Conservation (phyloP, 2,113 vertebrate species). For the Lycaon pictus region DNA sequence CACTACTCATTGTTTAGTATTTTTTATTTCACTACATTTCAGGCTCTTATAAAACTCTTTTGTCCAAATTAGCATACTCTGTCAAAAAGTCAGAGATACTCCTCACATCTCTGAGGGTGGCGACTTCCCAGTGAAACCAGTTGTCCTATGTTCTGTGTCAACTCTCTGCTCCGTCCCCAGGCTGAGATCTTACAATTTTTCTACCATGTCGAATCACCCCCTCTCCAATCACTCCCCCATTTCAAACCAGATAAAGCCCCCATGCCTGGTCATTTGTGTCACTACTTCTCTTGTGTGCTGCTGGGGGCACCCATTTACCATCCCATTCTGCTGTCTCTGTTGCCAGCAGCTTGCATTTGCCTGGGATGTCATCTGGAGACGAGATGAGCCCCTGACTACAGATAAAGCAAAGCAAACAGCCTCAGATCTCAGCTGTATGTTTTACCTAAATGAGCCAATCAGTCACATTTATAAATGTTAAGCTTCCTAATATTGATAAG, state of each 20-base stretch:
- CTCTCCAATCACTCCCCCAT: not conserved
- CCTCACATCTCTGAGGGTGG: not conserved
- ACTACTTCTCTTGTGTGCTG: not conserved
- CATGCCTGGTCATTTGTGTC: not conserved
- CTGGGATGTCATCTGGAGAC: not conserved
- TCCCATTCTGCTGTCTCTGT: not conserved
- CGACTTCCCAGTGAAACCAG: not conserved
- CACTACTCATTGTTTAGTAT: not conserved
- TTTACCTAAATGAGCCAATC: constrained; percentile 18
- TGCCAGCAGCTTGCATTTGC: not conserved
- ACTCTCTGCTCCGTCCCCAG: not conserved
- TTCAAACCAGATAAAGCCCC: not conserved
- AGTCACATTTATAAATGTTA: not conserved
- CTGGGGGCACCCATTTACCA: not conserved
- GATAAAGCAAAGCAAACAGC: not conserved
- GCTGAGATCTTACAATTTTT: not conserved
- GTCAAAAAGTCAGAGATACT: constrained; percentile 11
- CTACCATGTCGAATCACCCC: not conserved
- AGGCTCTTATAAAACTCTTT: constrained; percentile 12
- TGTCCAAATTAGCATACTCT: not conserved
- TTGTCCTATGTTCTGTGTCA: not conserved
- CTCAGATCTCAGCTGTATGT: not conserved
- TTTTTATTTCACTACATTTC: not conserved
- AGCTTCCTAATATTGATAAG: not conserved
- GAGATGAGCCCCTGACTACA: not conserved